Evolutionary conservation across 2,888 invertebrate species (phyloP), one percentile per base, ranked within the genome.

Genomic region (Mythimna lalbum): DNA sequence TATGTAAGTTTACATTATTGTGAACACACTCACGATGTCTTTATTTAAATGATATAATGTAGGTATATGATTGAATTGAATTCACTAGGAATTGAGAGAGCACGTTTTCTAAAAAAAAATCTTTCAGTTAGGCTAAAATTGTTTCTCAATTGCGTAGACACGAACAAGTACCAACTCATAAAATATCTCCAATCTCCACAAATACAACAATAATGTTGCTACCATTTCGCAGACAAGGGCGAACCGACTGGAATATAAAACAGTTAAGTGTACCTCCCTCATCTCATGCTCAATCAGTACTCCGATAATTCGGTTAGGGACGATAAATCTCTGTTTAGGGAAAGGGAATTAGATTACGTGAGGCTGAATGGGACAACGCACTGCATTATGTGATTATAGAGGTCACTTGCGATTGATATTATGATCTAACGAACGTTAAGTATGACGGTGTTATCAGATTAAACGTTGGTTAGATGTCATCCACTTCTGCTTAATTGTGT

Each of bases 291-390:
- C 92, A 91, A 93, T 93, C 93, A 92, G 93, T 91, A 94, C 91
- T 90, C 89, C 86, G 86, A 92, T 94, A 95, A 95, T 95, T 94
- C 90, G 87, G 88, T 94, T 93, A 94, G 92, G 94, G 94, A 92
- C 90, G 89, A 95, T 95, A 96, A 96, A 96, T 96, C 95, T 93
- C 90, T 90, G 93, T 93, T 94, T 93, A 90, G 92, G 91, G 90
- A 87, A 87, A 81, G 88, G 82, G 89, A 92, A 95, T 92, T 92
- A 87, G 88, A 93, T 95, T 94, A 93, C 85, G 81, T 83, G 86
- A 90, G 90, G 89, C 86, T 86, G 85, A 89, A 87, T 87, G 80
- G 88, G 87, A 92, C 93, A 93, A 94, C 88, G 87, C 79, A 80
- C 81, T 80, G 82, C 86, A 88, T 92, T 90, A 92, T 90, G 85